Evolutionary conservation across 2,888 invertebrate species (phyloP), one percentile per base, ranked within the genome.

Genomic region (Apotomis turbidana): DNA sequence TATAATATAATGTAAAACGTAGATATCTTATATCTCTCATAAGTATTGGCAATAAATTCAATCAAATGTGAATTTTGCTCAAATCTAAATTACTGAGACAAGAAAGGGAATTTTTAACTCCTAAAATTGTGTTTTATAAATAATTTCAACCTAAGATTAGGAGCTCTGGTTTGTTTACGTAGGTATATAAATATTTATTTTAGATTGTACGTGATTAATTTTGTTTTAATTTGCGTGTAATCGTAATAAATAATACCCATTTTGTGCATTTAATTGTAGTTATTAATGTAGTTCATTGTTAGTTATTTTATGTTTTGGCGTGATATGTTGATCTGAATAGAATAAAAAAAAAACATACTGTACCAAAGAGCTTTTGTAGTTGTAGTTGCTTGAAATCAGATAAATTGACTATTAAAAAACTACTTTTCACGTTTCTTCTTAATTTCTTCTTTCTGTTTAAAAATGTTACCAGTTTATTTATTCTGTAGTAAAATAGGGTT

Each of bases 381-480:
- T 12, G 3, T 49, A 49, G 9, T 9, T 49, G 49, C 49, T 49
- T 49, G 10, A 27, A 27, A 27, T 9, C 49, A 12, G 13, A 3
- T 15, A 13, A 44, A 15, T 5, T 13, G n/a, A 46, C 55, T 57
- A 66, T 41, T 55, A 66, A 66, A 66, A 8, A 9, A 8, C 46
- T 38, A 58, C 38, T 51, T 51, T 38, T 61, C 55, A 55, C 41
- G 54, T 41, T 38, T 10, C 27, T 63, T 59, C 68, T 62, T 38
- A 15, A 41, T 44, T 64, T 62, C 51, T 8, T 72, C 52, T 13
- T 51, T 68, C 15, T 41, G 61, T n/a, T 58, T 57, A 41, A 41
- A 52, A 68, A 66, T 71, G 62, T 46, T 71, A 41, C 67, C 58
- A 68, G 61, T 68, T 68, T 57, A 27, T 27, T 27, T 27, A 27